phyloP scores from a whole-genome alignment of 2,888 invertebrate genomes.

The Lordiphosa andalusiaca region DNA sequence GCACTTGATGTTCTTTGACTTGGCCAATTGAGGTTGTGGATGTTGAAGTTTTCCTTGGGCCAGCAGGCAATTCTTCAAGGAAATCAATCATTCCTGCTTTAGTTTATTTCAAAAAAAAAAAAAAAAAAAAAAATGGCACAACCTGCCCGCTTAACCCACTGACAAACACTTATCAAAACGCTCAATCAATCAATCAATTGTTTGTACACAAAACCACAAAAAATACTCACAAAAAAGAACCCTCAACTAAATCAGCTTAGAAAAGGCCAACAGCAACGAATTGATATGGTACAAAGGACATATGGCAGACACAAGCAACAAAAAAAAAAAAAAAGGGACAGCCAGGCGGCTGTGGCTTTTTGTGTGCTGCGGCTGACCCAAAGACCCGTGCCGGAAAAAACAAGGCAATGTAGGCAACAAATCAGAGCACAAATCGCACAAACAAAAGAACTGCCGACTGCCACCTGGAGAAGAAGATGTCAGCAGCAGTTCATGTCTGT shows the following conservation, averaged over 20 bases:
- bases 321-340: slow-evolving; percentile 30
- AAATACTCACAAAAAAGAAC: slow-evolving; percentile 41
- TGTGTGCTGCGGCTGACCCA: slow-evolving; percentile 46
- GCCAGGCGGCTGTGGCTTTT: slow-evolving; percentile 30
- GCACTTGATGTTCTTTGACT: too few relatives aligned
- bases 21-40: too few relatives aligned
- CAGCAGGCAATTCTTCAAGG: too few relatives aligned
- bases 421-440: slow-evolving; percentile 68
- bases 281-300: slow-evolving; percentile 58
- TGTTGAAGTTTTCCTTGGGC: too few relatives aligned
- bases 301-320: slow-evolving; percentile 55
- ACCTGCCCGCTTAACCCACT: slow-evolving; percentile 51
- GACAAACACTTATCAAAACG: slow-evolving; percentile 66
- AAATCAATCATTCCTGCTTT: neutral
- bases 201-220: slow-evolving; percentile 55
- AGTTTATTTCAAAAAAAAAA: slow-evolving; percentile 19
- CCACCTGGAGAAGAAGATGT: neutral
- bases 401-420: slow-evolving; percentile 65
- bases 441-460: slow-evolving; percentile 35
- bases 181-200: slow-evolving; percentile 66
- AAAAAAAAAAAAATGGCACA: slow-evolving; percentile 16
- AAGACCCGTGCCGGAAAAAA: slow-evolving; percentile 57
- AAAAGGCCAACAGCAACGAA: slow-evolving; percentile 13
- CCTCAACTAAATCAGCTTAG: slow-evolving; percentile 51
- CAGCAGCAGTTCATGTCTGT: slow-evolving; percentile 16